Conservation (phyloP, 2,888 invertebrate species). For the Apodemia mormo region DNA sequence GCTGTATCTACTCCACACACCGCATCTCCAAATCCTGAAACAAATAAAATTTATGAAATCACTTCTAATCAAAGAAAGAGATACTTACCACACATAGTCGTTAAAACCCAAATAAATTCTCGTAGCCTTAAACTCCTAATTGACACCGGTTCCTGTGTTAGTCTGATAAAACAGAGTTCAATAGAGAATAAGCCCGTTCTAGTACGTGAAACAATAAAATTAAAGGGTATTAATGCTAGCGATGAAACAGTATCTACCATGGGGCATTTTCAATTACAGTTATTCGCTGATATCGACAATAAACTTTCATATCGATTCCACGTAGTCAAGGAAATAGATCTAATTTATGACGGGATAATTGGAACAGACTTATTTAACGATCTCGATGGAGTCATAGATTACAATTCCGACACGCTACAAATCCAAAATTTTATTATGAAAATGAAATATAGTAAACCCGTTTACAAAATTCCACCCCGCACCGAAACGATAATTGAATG, state of each 20-base stretch:
- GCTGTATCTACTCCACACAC: no score
- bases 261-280: neutral
- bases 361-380: no score
- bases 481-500: no score
- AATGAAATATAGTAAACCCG: no score
- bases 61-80: neutral
- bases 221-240: conserved; percentile 26
- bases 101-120: neutral
- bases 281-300: no score
- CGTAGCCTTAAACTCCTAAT: neutral
- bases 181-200: neutral
- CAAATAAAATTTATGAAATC: neutral
- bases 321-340: no score
- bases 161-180: neutral
- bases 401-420: no score
- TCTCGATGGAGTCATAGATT: no score
- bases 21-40: neutral
- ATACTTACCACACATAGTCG: neutral
- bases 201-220: conserved; percentile 12
- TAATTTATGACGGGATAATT: no score
- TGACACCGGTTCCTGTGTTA: neutral
- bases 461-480: no score
- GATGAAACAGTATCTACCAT: neutral
- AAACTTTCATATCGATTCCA: no score
- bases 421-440: no score